Conservation (phyloP, 1,140 invertebrate species). For the Ctenoplectra terminalis region DNA sequence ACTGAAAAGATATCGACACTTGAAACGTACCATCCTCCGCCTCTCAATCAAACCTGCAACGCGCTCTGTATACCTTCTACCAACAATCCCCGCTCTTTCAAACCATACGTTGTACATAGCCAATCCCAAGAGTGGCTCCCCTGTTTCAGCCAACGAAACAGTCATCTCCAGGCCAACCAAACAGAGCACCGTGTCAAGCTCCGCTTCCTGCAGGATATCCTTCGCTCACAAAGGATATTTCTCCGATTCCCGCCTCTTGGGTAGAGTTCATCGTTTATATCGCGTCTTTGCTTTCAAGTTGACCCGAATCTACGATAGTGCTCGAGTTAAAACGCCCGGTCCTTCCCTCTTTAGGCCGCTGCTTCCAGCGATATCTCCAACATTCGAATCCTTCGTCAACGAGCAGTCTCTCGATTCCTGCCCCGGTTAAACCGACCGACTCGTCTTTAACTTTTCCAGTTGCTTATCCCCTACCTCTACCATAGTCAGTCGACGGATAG, state of each 20-base stretch:
- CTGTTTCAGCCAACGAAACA: neutral
- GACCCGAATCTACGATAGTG: conserved; percentile 66
- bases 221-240: neutral
- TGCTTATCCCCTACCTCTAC: conserved; percentile 19
- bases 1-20: neutral
- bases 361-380: conserved; percentile 59
- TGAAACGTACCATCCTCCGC: neutral
- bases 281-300: conserved; percentile 47
- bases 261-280: conserved; percentile 35
- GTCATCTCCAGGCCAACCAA: neutral
- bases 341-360: conserved; percentile 40
- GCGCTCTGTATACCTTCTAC: neutral
- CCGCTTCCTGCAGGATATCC: conserved; percentile 8
- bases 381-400: conserved; percentile 41
- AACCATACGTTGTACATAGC: neutral
- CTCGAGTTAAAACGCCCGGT: conserved; percentile 59
- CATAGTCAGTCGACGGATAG: neutral
- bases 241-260: neutral
- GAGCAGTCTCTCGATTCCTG: conserved; percentile 66
- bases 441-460: conserved; percentile 72
- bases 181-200: neutral
- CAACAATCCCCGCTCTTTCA: neutral
- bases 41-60: neutral
- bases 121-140: neutral
- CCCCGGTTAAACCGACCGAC: conserved; percentile 68